These are phyloP conservation scores for Xenentodon cancila DNA, from an alignment of 2,797 vertebrate genomes.

Conservation along the genomic window DNA sequence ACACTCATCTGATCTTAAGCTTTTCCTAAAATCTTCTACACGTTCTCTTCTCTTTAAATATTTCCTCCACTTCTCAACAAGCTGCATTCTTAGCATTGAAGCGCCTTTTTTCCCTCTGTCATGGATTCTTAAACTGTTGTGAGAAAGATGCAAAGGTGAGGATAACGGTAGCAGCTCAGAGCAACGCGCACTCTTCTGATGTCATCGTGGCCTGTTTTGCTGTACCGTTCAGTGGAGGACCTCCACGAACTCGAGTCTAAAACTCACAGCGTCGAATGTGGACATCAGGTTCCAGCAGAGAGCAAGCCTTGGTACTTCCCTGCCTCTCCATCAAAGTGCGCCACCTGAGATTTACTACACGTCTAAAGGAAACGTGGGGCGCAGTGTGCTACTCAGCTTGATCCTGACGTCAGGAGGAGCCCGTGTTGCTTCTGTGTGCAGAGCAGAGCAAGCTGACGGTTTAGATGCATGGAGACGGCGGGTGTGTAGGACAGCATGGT, in stretches of 20 bases:
- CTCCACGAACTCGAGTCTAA: too few relatives aligned
- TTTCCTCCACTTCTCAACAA: constrained; percentile 12
- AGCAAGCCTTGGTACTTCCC: constrained; percentile 42
- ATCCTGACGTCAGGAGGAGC: constrained; percentile 41
- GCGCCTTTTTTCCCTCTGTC: constrained; percentile 37
- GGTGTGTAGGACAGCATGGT: constrained; percentile 63
- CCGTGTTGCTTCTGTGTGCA: constrained; percentile 1
- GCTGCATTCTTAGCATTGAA: constrained; percentile 45
- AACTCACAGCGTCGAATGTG: not conserved
- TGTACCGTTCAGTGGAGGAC: too few relatives aligned
- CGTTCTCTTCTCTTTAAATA: constrained; percentile 13
- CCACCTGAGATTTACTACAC: constrained; percentile 44
- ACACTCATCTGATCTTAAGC: constrained; percentile 20
- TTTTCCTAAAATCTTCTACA: constrained; percentile 4
- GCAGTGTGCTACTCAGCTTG: constrained; percentile 43
- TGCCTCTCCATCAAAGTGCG: constrained; percentile 35
- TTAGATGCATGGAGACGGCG: constrained; percentile 21
- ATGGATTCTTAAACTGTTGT: constrained; percentile 23
- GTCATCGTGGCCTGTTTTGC: too few relatives aligned
- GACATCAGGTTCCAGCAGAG: constrained; percentile 21
- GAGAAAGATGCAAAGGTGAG: constrained; percentile 17
- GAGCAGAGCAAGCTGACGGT: too few relatives aligned
- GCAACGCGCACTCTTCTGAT: constrained; percentile 16
- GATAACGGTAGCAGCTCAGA: constrained; percentile 5
- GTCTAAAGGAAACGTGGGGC: too few relatives aligned